Evolutionary conservation across 92 coral and sea anemone species (phyloP).

Genomic region (Epizoanthus illoricatus): DNA sequence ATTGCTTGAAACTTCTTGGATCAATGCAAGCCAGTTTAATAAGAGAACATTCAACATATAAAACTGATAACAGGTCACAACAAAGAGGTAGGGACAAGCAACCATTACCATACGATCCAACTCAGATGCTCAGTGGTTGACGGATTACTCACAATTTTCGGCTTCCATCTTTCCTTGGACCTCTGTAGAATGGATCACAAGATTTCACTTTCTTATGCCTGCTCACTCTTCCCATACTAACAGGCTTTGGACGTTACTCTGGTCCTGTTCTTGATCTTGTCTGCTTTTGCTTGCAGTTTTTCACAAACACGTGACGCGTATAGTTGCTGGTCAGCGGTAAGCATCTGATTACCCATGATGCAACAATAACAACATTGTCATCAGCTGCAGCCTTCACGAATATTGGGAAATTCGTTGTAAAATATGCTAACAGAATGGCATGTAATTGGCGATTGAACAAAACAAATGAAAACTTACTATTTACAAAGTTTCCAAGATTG

Average conservation of each 20-base stretch:
- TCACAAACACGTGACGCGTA: neutral
- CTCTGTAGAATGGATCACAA: conserved; percentile 94
- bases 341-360: conserved; percentile 34
- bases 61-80: no score
- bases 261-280: no score
- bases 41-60: no score
- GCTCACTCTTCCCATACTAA: conserved; percentile 86
- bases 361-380: conserved; percentile 9
- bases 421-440: neutral
- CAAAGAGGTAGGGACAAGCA: no score
- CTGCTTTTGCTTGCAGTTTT: neutral
- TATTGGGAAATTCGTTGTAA: neutral
- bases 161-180: conserved; percentile 55
- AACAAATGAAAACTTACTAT: neutral
- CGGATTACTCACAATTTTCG: conserved; percentile 40
- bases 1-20: no score
- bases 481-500: neutral
- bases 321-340: conserved; percentile 22
- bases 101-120: no score
- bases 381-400: neutral
- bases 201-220: conserved; percentile 86
- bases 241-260: no score
- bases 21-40: no score
- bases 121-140: no score
- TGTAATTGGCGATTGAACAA: neutral